Evolutionary conservation across 2,888 invertebrate genomes (phyloP), one percentile per base, ranked within the genome.

Genomic region (Tetranychus piercei): DNA sequence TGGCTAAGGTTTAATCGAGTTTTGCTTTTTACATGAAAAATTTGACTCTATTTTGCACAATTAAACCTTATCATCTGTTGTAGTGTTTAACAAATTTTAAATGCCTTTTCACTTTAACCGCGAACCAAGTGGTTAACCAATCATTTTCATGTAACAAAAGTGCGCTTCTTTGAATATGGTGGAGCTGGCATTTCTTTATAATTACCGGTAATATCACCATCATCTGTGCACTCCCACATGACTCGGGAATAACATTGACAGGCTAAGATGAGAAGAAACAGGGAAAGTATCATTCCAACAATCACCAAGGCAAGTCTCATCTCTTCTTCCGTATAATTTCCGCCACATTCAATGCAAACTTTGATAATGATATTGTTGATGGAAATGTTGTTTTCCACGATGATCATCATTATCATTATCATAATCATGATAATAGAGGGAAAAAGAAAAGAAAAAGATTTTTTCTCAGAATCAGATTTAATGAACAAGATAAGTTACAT

Each of bases 321-420:
- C 64, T 73, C 73, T 64, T 73, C 73, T 55, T 73, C 73, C 9
- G 73, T 73, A 55, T 73, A 73, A 64, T 73, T 73, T 64, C 73
- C 73, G 15, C 20, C 45, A 15, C 73, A 73, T 64, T 73, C 73
- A 20, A 23, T 20, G 22, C 73, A 73, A 20, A 73, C 73, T 73
- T 15, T 55, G 55, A 15, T 55, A 15, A 55, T 55, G 55, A 55
- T 55, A 55, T 15, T 55, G 55, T 15, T 55, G 55, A 55, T 55
- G 55, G 18, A 2, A 15, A 55, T 55, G 55, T 15, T 55, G 15
- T 15, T 55, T 9, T 15, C 15, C 11, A 55, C 7, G 55, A 55
- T 15, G 55, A 15, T 55, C 55, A 55, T 6, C 11, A 55, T 15
- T 15, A 55, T 55, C 15, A 55, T 55, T 15, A 55, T 55, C 15